Evolutionary conservation across 2,797 vertebrate species (phyloP), one percentile per base, ranked within the genome.

Genomic region (Rhabdomys pumilio): DNA sequence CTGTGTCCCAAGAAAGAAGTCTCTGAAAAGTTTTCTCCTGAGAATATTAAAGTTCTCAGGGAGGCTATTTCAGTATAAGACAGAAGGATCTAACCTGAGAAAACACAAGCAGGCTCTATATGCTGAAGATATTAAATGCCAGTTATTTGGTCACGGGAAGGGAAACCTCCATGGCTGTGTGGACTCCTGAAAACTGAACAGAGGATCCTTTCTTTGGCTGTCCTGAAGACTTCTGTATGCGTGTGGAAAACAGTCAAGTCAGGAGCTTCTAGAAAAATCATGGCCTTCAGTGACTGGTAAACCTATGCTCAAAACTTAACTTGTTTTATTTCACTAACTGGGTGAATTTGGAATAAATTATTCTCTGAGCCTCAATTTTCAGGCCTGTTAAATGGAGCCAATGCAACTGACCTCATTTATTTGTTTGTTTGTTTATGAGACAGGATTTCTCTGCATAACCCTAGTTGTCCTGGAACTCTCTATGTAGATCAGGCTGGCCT

Each of bases 341-440:
- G 87, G 61, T 91, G 59, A 82, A 61, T 57, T 79, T 93, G 12
- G 26, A 22, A 19, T 94, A 84, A 83, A 34, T 93, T 41, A 53
- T 5, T 87, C 67, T 84, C 26, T 75, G 44, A 50, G 63, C 69
- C 90, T 95, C 61, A 57, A 20, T 96, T 77, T 96, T 92, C 87
- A 87, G 50, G 14, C 83, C 86, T 96, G 81, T 77, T 84, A 94
- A 97, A 92, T 95, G 93, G 73, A 89, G 38, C 53, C 88, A 91
- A 84, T 38, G 72, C 85, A 47, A 53, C 12, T 53, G 55, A 75
- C 31, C 11, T 34, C 34, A 1, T 53, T 50, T 67, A 3, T 24
- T 44, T 31, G 9, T 31, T 47, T 53, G 2, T 79, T 31, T 81
- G 1, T 85, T 24, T 85, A 34, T 84, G 10, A 84, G 82, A 47